Evolutionary conservation across 2,113 vertebrate species (phyloP), one percentile per base, ranked within the genome.

Genomic region (Panurus biarmicus): DNA sequence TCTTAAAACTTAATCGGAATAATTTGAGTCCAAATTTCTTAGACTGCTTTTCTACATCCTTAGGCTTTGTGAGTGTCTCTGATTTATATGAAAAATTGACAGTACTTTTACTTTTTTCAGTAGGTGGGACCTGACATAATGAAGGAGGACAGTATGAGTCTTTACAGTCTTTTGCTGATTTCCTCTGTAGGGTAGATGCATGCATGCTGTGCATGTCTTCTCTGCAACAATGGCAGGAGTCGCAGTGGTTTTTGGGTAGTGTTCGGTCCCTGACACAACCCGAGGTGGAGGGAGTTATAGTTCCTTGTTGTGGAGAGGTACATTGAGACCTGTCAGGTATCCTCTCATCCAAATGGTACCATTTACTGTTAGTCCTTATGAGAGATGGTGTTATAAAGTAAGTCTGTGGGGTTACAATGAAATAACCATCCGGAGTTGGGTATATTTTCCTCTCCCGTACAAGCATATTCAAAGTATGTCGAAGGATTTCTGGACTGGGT

Each of bases 361-460:
- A 99, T 97, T 99, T 99, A 93, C 99, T 99, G 96, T 99, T 99
- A 97, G 99, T 99, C 97, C 99, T 98, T 97, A 99, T 99, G 94
- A 99, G 98, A 89, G 99, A 99, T 42, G 99, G 99, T 14, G 99
- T 99, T 92, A 99, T 99, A 94, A 99, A 99, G 93, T 99, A 99
- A 33, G 99, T 99, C 97, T 99, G 99, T 2, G 99, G 99, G 36
- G 99, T 99, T 81, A 99, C 99, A 60, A 99, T 99, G 96, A 99
- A 99, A 96, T 99, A 99, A 95, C 99, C 99, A 66, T 99, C 99
- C 0, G 98, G 98, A 69, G 99, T 99, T 12, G 99, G 99, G 93
- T 99, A 99, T 97, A 99, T 99, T 96, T 99, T 99, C 88, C 99
- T 98, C 97, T 99, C 99, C 95, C 98, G 98, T 47, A 99, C 99